Evolutionary conservation across 2,797 vertebrate species (phyloP).

Genomic region (Sparus aurata): DNA sequence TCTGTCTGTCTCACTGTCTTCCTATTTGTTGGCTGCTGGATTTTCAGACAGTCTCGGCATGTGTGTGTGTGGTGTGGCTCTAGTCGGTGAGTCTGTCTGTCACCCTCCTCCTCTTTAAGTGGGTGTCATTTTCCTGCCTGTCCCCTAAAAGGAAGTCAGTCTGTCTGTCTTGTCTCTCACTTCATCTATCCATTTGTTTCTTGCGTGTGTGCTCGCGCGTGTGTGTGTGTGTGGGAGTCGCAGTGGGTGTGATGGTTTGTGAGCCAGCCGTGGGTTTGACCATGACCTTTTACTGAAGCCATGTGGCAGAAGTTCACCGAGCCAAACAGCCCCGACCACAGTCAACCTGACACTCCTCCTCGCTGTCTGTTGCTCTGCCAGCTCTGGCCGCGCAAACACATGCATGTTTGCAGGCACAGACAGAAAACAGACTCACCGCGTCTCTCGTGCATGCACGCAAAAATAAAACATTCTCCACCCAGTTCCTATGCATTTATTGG

Average conservation of each 20-base stretch:
- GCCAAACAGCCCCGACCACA: slow-evolving; percentile 67
- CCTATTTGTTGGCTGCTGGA: slow-evolving; percentile 37
- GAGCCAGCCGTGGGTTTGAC: slow-evolving; percentile 71
- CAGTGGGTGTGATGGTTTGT: slow-evolving; percentile 68
- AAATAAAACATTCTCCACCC: slow-evolving; percentile 29
- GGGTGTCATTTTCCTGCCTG: slow-evolving; percentile 57
- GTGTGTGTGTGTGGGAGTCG: slow-evolving; percentile 46
- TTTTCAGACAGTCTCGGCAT: slow-evolving; percentile 45
- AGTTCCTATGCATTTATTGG: slow-evolving; percentile 23
- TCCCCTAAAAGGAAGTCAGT: slow-evolving; percentile 61
- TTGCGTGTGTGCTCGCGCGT: slow-evolving; percentile 14
- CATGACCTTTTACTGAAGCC: slow-evolving; percentile 80
- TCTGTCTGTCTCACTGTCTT: slow-evolving; percentile 40
- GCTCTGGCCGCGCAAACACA: slow-evolving; percentile 50
- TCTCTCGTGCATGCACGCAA: slow-evolving; percentile 27
- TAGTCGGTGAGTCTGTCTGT: slow-evolving; percentile 50
- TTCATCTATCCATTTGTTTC: slow-evolving; percentile 30
- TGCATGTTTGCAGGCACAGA: slow-evolving; percentile 59
- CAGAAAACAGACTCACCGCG: slow-evolving; percentile 43
- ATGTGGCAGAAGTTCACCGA: slow-evolving; percentile 75
- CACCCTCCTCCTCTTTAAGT: slow-evolving; percentile 64
- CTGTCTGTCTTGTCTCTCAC: slow-evolving; percentile 52
- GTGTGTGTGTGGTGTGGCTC: slow-evolving; percentile 3
- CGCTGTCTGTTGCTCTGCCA: slow-evolving; percentile 64
- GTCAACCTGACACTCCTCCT: slow-evolving; percentile 64